Evolutionary conservation across 2,113 vertebrate species (phyloP).

Genomic region (Lasiurus cinereus): DNA sequence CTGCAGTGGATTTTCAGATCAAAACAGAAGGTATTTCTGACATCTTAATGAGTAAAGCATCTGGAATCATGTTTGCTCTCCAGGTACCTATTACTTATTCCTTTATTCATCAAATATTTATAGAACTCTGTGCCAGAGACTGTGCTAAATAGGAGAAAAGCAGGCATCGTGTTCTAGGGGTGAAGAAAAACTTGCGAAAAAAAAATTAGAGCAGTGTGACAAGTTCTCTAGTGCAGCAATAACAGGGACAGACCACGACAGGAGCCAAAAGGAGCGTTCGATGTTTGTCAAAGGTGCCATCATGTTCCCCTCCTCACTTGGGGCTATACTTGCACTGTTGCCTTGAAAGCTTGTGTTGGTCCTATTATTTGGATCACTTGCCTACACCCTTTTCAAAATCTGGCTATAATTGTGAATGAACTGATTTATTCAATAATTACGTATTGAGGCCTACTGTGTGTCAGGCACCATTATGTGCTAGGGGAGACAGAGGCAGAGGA

Average conservation of each 20-base stretch:
- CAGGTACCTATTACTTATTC: constrained; percentile 24
- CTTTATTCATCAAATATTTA: constrained; percentile 41
- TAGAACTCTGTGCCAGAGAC: neutral
- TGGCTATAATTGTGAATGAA: neutral
- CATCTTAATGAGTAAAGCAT: constrained; percentile 36
- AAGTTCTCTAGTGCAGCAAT: neutral
- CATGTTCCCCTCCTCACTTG: fast-evolving
- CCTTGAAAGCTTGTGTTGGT: neutral
- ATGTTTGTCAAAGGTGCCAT: neutral
- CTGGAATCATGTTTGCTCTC: constrained; percentile 31
- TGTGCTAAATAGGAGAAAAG: neutral
- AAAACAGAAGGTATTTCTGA: constrained; percentile 3
- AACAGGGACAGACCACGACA: neutral
- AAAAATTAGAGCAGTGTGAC: neutral
- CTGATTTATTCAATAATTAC: neutral
- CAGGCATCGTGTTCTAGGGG: neutral
- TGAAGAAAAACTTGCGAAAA: neutral
- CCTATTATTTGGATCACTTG: neutral
- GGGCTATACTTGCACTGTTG: neutral
- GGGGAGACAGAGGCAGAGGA: neutral
- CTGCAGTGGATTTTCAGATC: neutral
- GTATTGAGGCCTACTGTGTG: neutral
- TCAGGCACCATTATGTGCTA: neutral
- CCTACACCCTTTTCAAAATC: neutral
- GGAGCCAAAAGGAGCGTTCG: neutral